Evolutionary conservation across 2,797 vertebrate species (phyloP), one percentile per base, ranked within the genome.

Genomic region (Caiman crocodilus): DNA sequence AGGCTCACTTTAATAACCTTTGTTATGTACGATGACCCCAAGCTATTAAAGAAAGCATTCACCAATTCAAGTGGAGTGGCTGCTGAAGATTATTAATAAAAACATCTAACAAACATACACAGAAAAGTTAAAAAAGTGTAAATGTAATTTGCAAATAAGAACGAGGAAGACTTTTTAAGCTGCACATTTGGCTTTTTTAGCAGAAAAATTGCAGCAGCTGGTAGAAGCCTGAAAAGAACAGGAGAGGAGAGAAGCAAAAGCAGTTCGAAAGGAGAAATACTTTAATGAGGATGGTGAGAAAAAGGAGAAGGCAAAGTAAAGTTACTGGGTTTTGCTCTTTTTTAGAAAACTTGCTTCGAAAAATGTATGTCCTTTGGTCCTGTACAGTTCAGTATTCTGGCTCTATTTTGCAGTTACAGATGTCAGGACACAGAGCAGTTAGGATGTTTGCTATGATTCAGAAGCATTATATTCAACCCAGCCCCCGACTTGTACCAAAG

Each of bases 111-210:
- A 8, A 84, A 67, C 28, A 32, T 25, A 35, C 5, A 3, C 1
- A 14, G 9, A 17, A 0, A 7, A 79, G 42, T 17, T 25, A 42
- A 18, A 74, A 88, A 88, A 75, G 1, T 1, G 1, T 5, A 89
- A 57, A 85, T 9, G 4, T 69, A 4, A 85, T n/a, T 14, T 67
- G 65, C 26, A 83, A 3, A 2, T 2, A 86, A 30, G 32, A 5
- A 50, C 6, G 12, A 0, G 1, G 35, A 26, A 50, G 65, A 32
- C 67, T 11, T 87, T 92, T 92, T 25, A 55, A 90, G 55, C 11
- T 28, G 2, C 18, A 30, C 23, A 42, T 55, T 28, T 69, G 79
- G 30, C 16, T 59, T 77, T 85, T 92, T 71, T 6, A 73, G 42
- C 14, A 23, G 14, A 42, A 71, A 4, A 25, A 13, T 15, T 42